Conservation (phyloP, 2,888 invertebrate genomes). For the Perizoma affinitatum region DNA sequence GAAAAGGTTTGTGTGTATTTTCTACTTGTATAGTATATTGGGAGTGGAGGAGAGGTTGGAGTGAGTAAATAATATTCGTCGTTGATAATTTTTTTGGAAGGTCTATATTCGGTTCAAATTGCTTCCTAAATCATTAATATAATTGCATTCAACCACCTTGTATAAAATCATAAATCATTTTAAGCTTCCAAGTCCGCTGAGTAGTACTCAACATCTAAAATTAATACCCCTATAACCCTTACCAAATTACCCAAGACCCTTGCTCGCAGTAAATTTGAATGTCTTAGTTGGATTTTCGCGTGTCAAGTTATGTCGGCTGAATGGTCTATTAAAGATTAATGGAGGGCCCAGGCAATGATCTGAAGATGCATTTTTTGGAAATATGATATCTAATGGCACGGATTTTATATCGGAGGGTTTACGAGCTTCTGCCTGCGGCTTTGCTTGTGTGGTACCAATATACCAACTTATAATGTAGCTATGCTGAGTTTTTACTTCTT, state of each 20-base stretch:
- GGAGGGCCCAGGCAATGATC: slow-evolving; percentile 8
- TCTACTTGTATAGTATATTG: too few relatives aligned
- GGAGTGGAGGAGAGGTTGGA: too few relatives aligned
- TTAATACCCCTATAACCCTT: slow-evolving; percentile 4
- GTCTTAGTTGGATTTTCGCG: neutral
- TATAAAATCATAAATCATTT: neutral
- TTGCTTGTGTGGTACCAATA: too few relatives aligned
- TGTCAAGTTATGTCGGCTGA: slow-evolving; percentile 5
- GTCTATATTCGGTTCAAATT: too few relatives aligned
- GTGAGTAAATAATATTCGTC: too few relatives aligned
- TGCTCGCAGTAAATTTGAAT: neutral
- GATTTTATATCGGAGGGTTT: neutral
- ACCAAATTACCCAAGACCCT: slow-evolving; percentile 7
- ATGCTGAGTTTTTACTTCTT: too few relatives aligned
- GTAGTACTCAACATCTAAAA: slow-evolving; percentile 6
- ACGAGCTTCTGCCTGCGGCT: neutral
- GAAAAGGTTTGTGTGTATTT: too few relatives aligned
- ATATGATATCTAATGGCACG: neutral
- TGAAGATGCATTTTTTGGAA: slow-evolving; percentile 14
- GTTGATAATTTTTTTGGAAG: too few relatives aligned
- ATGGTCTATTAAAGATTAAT: slow-evolving; percentile 14
- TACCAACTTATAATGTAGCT: too few relatives aligned
- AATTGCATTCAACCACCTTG: neutral
- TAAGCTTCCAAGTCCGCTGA: neutral
- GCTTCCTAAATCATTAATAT: neutral